Base-by-base conservation (phyloP, 1,140 invertebrate genomes). In the Monomorium pharaonis region DNA sequence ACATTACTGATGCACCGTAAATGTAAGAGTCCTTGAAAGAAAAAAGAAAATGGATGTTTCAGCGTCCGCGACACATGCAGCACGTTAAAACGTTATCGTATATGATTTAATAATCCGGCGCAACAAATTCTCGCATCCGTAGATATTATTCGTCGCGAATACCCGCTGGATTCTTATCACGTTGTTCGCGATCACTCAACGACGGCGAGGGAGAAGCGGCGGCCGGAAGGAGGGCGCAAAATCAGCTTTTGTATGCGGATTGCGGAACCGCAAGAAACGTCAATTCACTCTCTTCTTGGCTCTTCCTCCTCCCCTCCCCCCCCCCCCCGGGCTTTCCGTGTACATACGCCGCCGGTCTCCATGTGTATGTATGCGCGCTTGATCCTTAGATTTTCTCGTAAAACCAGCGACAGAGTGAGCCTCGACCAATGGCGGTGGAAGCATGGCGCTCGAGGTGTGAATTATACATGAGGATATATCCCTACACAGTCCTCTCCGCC, bases 361-460 rank as follows among this genome's bases (percentile, higher is more conserved):
- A 24, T 56, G 60, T 42, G 69, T 30, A 42, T 67, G 80, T 87
- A 63, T 51, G 83, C 76, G 86, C 72, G 88, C 83, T 58, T 58
- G 78, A 75, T 90, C 87, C 80, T 89, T 91, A 81, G 86, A 85
- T 91, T 87, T 89, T 84, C 90, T 94, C 93, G 92, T 93, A 94
- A 94, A 94, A 93, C 91, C 93, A 87, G 83, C 87, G 84, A 84
- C 86, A 86, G 89, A 93, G 88, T 86, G 90, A 85, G 81, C 85
- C 85, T 91, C 90, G 90, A 90, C 94, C 94, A 95, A 95, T 94
- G 91, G 93, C 92, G 87, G 91, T 72, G 87, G 74, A 94, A 92
- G 88, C 92, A 95, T 95, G 94, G 94, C 94, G 94, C 92, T 94
- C 93, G 92, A 94, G 93, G 94, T 95, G 94, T 94, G 94, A 95